phyloP scores from a whole-genome alignment of 2,797 vertebrate species.

The Anomalospiza imberbis region DNA sequence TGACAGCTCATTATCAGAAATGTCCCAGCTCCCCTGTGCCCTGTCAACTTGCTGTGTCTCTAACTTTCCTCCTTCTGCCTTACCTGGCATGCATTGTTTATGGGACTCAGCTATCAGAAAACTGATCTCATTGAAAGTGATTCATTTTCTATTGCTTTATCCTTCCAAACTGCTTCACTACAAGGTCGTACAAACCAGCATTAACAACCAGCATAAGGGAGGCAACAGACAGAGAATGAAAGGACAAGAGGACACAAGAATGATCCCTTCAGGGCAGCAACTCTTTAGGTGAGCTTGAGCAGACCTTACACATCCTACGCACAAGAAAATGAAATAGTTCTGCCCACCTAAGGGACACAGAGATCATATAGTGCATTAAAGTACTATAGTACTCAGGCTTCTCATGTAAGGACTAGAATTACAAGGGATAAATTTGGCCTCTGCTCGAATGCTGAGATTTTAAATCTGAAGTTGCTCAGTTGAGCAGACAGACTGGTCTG shows the following conservation, averaged over 20 bases:
- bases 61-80: background rate
- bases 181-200: background rate
- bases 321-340: background rate
- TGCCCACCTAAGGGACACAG: background rate
- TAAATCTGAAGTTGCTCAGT: background rate
- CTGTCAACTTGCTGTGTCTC: rapidly evolving
- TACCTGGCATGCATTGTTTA: rapidly evolving
- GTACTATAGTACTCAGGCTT: background rate
- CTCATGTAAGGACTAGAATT: background rate
- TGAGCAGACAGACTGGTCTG: background rate
- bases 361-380: background rate
- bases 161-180: background rate
- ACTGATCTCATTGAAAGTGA: background rate
- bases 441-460: background rate
- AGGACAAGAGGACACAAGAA: background rate
- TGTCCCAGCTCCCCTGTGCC: background rate
- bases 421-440: background rate
- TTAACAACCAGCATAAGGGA: background rate
- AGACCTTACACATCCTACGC: rapidly evolving
- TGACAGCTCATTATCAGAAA: background rate
- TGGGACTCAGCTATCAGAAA: background rate
- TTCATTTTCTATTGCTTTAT: background rate
- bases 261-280: background rate
- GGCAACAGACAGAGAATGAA: background rate
- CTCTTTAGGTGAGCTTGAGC: background rate